Conservation (phyloP, 2,113 vertebrate species). For the Miniopterus natalensis region DNA sequence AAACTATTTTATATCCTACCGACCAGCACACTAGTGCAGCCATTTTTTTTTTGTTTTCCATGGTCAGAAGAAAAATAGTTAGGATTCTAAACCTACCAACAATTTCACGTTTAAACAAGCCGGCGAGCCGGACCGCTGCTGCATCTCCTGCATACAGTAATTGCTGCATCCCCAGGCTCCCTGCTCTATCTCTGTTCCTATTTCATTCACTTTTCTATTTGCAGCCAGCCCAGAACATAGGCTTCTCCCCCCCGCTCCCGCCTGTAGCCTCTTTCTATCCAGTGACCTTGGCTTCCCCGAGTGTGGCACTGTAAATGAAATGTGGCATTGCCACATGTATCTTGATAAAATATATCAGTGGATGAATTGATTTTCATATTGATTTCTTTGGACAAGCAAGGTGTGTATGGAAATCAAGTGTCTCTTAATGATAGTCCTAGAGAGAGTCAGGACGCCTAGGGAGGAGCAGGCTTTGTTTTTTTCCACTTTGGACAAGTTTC, state of each 20-base stretch:
- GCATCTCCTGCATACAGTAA: conserved; percentile 59
- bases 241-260: conserved; percentile 24
- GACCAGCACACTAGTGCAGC: background rate
- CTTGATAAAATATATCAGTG: conserved; percentile 84
- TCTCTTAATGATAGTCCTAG: conserved; percentile 15
- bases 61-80: conserved; percentile 68
- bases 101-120: conserved; percentile 80
- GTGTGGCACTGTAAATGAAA: conserved; percentile 72
- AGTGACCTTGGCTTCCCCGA: conserved; percentile 83
- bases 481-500: conserved; percentile 55
- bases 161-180: conserved; percentile 80
- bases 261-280: conserved; percentile 34
- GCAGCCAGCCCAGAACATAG: conserved; percentile 32
- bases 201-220: conserved; percentile 85
- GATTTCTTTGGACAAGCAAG: conserved; percentile 68
- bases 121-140: conserved; percentile 49
- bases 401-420: background rate
- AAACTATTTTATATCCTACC: conserved; percentile 56
- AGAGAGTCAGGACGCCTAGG: background rate
- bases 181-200: conserved; percentile 69
- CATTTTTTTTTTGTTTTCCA: conserved; percentile 45
- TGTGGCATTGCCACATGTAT: conserved; percentile 80
- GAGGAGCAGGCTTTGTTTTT: conserved; percentile 20
- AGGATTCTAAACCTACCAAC: conserved; percentile 62
- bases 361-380: conserved; percentile 84